These are phyloP conservation scores for Babyrousa celebensis DNA, from an alignment of 2,797 vertebrate genomes.

Conservation along the genomic window DNA sequence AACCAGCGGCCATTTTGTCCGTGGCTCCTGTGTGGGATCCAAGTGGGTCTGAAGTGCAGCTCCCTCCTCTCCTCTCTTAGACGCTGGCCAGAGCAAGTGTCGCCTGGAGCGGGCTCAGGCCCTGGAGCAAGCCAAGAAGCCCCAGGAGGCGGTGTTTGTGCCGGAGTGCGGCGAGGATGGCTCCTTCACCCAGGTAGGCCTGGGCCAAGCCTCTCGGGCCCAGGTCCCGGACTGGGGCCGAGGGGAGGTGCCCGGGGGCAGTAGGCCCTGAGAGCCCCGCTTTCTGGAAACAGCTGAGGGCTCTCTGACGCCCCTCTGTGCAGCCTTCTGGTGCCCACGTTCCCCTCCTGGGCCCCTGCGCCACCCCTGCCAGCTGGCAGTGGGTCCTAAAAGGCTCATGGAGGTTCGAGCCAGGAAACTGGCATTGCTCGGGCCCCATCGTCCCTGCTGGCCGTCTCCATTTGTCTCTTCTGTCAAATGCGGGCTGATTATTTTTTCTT, in stretches of 20 bases:
- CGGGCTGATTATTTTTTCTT: conserved; percentile 75
- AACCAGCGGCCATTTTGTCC: neutral
- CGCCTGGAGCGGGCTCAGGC: conserved; percentile 96
- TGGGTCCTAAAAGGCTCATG: conserved; percentile 61
- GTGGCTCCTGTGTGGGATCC: conserved; percentile 80
- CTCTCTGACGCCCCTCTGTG: neutral
- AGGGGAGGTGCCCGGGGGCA: neutral
- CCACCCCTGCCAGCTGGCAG: conserved; percentile 78
- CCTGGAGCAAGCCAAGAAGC: conserved; percentile 96
- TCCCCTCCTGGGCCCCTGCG: neutral
- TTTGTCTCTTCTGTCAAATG: conserved; percentile 76
- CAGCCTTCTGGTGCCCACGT: neutral
- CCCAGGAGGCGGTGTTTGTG: conserved; percentile 98
- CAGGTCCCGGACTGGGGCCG: neutral
- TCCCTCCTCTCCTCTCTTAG: conserved; percentile 81
- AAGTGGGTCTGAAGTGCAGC: neutral
- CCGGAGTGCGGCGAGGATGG: conserved; percentile 99
- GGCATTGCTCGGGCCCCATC: conserved; percentile 55
- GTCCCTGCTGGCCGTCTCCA: conserved; percentile 70
- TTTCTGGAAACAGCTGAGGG: conserved; percentile 61
- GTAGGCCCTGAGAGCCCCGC: neutral
- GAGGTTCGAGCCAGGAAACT: conserved; percentile 78
- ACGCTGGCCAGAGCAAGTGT: conserved; percentile 97
- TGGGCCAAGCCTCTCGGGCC: neutral
- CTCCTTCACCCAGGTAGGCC: conserved; percentile 96